Base-by-base conservation (phyloP, 2,888 invertebrate genomes). In the Trachelus iudaicus region DNA sequence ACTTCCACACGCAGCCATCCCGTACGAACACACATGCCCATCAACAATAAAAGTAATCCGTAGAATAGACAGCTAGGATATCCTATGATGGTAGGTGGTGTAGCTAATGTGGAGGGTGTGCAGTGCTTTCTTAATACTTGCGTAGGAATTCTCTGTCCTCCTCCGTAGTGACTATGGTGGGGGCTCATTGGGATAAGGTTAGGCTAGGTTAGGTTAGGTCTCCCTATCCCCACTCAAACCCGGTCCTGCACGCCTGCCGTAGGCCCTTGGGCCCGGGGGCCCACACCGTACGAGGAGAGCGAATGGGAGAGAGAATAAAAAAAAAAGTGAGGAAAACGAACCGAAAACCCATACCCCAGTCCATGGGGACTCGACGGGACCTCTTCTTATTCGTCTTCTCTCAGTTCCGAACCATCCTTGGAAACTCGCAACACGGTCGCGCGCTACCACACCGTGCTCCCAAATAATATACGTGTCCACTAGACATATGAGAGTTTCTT, bases 391-490 rank as follows among this genome's bases (percentile, higher is more conserved):
- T 56, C 56, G 56, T 56, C 56, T 56, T 56, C 56, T 87, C 89
- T 91, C 91, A 91, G 91, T 91, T 89, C 88, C 89, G 87, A 90
- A 87, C 89, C 90, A 90, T 91, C 91, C 90, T 91, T 90, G 89
- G 91, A 88, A 89, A 87, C 87, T 85, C 88, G 87, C 89, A 88
- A 56, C 56, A 56, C 56, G 56, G 56, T 56, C 56, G 56, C 75
- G 74, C 77, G 33, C 71, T 34, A 77, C 40, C 34, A 40, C 77
- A 69, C 40, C 71, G 75, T 71, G 69, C 77, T 56, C 68, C 34
- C 37, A 34, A 34, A 69, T 34, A 74, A 35, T 40, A 69, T 73
- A 77, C 34, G 34, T 77, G 73, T 13, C 73, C 35, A 73, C 23
- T 34, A 77, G 73, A 80, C 69, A 76, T 76, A 37, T 75, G 31